Evolutionary conservation across 2,797 vertebrate genomes (phyloP).

Genomic region (Pipistrellus pygmaeus): DNA sequence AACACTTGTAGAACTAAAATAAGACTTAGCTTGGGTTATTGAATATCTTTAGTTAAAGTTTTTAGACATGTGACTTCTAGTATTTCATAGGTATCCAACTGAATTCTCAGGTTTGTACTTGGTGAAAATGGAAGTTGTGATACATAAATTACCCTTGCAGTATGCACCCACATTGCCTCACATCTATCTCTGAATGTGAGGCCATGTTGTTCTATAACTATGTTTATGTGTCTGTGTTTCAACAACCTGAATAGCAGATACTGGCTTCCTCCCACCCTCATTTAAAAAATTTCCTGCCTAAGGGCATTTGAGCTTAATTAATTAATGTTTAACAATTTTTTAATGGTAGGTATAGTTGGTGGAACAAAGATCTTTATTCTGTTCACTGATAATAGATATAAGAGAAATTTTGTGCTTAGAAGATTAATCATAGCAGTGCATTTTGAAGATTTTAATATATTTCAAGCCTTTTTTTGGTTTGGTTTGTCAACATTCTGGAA

Average conservation of each 20-base stretch:
- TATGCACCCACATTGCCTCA: rapidly evolving
- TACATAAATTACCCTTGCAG: neutral
- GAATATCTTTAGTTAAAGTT: neutral
- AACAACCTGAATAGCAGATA: neutral
- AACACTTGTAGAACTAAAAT: neutral
- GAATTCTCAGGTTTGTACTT: neutral
- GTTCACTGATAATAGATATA: neutral
- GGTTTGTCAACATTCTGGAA: neutral
- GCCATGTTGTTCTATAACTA: rapidly evolving
- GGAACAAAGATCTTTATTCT: neutral
- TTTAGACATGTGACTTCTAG: neutral
- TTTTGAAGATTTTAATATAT: neutral
- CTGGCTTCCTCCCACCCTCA: neutral
- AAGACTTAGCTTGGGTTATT: neutral
- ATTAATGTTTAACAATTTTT: neutral
- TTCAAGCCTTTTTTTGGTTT: neutral
- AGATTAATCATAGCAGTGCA: neutral
- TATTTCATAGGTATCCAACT: neutral
- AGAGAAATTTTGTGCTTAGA: neutral
- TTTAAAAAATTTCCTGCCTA: neutral
- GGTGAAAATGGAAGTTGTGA: neutral
- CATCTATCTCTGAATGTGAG: neutral
- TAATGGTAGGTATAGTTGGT: neutral
- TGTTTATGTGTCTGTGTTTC: neutral
- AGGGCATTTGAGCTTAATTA: neutral